Conservation (phyloP, 2,113 vertebrate species). For the Orthochromis malagaraziensis region DNA sequence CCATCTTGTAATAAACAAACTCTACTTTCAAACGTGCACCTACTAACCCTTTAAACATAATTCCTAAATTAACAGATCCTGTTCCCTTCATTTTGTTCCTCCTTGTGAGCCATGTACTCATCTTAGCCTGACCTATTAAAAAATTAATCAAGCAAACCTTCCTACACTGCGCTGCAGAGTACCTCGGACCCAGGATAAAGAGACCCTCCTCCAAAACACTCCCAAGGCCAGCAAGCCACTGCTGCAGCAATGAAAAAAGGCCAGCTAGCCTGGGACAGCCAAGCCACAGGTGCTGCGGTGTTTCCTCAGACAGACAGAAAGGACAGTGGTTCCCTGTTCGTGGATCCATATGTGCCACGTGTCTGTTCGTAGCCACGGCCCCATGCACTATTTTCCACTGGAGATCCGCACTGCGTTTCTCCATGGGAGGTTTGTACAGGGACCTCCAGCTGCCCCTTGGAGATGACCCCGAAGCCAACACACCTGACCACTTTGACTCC, state of each 20-base stretch:
- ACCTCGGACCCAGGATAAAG: too few relatives aligned
- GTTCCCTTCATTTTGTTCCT: background rate
- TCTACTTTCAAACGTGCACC: background rate
- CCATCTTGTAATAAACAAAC: background rate
- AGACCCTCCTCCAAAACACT: too few relatives aligned
- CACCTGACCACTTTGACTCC: too few relatives aligned
- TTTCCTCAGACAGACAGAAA: background rate
- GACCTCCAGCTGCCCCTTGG: too few relatives aligned
- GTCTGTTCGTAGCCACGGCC: too few relatives aligned
- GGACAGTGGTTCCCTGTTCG: background rate
- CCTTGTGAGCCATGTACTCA: background rate
- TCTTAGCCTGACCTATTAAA: too few relatives aligned
- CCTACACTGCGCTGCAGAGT: too few relatives aligned
- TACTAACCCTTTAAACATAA: background rate
- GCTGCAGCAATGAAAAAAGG: background rate
- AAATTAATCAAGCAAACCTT: too few relatives aligned
- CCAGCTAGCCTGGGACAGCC: background rate
- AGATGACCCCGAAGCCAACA: too few relatives aligned
- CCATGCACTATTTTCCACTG: too few relatives aligned
- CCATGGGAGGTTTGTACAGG: too few relatives aligned
- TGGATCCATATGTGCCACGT: background rate
- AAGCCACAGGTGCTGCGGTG: background rate
- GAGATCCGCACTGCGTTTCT: too few relatives aligned
- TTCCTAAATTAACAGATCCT: background rate
- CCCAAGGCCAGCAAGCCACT: rapidly evolving